Percentiles rank a stretch among this genome's conserved stretches.
These are phyloP conservation scores for Anastrepha obliqua DNA, from an alignment of 1,140 invertebrate species.

Conservation along the genomic window DNA sequence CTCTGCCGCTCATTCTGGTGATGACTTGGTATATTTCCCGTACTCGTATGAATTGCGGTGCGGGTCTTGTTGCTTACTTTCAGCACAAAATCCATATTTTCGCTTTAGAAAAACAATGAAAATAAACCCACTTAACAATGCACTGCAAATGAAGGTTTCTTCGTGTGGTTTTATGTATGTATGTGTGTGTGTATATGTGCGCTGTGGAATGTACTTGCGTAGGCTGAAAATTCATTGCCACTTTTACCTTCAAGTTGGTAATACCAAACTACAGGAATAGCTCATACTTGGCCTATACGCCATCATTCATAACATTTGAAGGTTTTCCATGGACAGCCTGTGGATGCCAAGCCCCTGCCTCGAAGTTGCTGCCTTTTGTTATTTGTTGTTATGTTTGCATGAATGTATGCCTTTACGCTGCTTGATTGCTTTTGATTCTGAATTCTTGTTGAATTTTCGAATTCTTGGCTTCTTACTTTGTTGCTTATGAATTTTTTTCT, in stretches of 20 bases:
- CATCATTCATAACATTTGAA: constrained; percentile 20
- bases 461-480: background rate
- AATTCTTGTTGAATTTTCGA: background rate
- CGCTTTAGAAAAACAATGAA: background rate
- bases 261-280: background rate
- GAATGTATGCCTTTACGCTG: background rate
- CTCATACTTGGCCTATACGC: background rate
- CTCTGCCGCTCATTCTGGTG: background rate
- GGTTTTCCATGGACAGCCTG: background rate
- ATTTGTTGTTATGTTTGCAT: background rate
- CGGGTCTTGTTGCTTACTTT: background rate
- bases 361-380: background rate
- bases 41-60: background rate
- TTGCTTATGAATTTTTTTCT: background rate
- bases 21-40: constrained; percentile 4
- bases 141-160: background rate
- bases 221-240: background rate
- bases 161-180: no score
- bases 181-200: no score
- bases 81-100: background rate
- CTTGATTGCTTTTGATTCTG: background rate
- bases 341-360: background rate
- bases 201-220: background rate
- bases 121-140: background rate
- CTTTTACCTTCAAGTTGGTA: background rate